Conservation (phyloP, 2,888 invertebrate genomes). For the Dromius quadrimaculatus region DNA sequence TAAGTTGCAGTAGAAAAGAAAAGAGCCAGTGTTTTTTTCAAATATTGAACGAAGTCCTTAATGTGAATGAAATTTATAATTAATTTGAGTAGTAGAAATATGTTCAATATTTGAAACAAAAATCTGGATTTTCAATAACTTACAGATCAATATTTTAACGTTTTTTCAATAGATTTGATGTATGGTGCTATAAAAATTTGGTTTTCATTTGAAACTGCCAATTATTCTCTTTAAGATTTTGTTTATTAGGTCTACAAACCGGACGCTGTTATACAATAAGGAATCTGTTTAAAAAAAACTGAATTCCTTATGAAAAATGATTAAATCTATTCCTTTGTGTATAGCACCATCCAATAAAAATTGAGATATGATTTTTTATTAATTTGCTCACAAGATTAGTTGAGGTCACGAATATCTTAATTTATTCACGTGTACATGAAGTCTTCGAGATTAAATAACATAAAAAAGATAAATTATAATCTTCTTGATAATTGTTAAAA, state of each 20-base stretch:
- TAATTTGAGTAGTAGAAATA: neutral
- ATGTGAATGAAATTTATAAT: neutral
- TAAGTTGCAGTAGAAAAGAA: conserved; percentile 20
- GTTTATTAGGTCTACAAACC: conserved; percentile 5
- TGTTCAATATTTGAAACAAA: conserved; percentile 6
- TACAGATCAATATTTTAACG: conserved; percentile 28
- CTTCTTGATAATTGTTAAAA: neutral
- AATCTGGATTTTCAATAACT: conserved; percentile 2
- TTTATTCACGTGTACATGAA: too few relatives aligned
- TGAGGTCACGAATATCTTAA: too few relatives aligned
- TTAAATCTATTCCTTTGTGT: too few relatives aligned
- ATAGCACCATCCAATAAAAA: too few relatives aligned
- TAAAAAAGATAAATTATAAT: too few relatives aligned
- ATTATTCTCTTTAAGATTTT: neutral
- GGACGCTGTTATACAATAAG: neutral
- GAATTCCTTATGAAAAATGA: too few relatives aligned
- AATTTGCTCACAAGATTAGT: too few relatives aligned
- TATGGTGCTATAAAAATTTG: conserved; percentile 29
- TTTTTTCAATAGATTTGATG: conserved; percentile 13
- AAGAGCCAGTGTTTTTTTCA: neutral
- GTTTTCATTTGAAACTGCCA: conserved; percentile 23
- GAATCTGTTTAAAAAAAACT: neutral
- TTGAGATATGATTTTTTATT: too few relatives aligned
- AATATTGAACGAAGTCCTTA: neutral
- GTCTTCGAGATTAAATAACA: too few relatives aligned